Conservation (phyloP, 2,797 vertebrate species). For the Sebastes wilsoni region DNA sequence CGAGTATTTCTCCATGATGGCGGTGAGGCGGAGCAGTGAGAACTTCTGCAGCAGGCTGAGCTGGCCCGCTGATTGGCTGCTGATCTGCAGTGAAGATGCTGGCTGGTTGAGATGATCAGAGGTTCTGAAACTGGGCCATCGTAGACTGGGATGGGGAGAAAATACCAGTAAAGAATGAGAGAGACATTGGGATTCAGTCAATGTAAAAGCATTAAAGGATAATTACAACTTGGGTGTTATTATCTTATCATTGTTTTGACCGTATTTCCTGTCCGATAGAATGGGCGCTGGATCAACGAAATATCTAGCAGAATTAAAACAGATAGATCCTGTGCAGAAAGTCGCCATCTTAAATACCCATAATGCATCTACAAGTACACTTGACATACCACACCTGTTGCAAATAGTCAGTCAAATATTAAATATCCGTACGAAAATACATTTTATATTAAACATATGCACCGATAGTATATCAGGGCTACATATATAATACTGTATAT, state of each 20-base stretch:
- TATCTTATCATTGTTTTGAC: background rate
- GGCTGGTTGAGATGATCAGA: conserved; percentile 88
- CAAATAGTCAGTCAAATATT: no score
- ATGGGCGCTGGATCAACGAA: background rate
- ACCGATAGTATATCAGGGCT: no score
- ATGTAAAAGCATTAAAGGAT: background rate
- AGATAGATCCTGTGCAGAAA: no score
- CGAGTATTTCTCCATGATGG: conserved; percentile 98
- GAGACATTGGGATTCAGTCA: background rate
- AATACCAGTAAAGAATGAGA: background rate
- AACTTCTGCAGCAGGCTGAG: conserved; percentile 96
- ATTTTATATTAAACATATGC: no score
- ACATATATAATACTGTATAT: background rate
- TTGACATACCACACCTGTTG: no score
- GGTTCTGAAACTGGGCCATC: conserved; percentile 94
- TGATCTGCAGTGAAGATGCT: conserved; percentile 88
- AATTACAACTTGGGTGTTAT: background rate
- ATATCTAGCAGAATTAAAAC: background rate
- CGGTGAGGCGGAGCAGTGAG: conserved; percentile 94
- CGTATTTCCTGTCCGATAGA: background rate
- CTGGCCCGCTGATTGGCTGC: conserved; percentile 92
- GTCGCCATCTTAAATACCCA: no score
- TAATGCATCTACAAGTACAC: no score
- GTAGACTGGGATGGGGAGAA: conserved; percentile 78
- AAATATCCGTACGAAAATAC: no score